A percentile compares a stretch with the other conserved stretches of the same genome.
These are phyloP conservation scores for Sycophila texana DNA, from an alignment of 2,888 invertebrate genomes.

Conservation along the genomic window DNA sequence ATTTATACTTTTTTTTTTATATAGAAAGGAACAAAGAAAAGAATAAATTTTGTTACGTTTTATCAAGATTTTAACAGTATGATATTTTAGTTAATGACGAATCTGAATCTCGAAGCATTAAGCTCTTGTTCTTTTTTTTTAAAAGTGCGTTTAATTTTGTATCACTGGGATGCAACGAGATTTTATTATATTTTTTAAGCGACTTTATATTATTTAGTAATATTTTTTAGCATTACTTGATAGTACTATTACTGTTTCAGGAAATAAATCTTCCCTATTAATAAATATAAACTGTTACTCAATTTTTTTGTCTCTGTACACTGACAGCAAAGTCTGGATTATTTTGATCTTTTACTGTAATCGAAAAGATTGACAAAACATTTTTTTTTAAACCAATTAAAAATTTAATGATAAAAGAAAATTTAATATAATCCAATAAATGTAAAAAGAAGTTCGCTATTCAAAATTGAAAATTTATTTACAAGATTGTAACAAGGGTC, in stretches of 20 bases:
- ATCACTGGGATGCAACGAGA: too few relatives aligned
- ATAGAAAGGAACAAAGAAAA: not conserved
- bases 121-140: not conserved
- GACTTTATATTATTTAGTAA: not conserved
- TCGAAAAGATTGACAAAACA: too few relatives aligned
- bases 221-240: not conserved
- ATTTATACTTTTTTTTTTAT: conserved; percentile 38
- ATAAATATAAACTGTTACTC: not conserved
- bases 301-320: not conserved
- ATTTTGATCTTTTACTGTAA: too few relatives aligned
- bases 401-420: not conserved
- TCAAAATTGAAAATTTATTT: conserved; percentile 57
- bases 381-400: not conserved
- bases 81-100: not conserved
- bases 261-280: too few relatives aligned
- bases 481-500: conserved; percentile 51
- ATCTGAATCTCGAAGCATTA: not conserved
- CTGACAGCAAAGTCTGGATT: too few relatives aligned
- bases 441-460: not conserved
- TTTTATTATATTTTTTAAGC: too few relatives aligned
- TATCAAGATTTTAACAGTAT: conserved; percentile 24
- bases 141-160: too few relatives aligned
- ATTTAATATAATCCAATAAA: not conserved
- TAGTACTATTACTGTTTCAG: too few relatives aligned
- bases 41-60: conserved; percentile 36